Conservation (phyloP, 2,113 vertebrate species). For the Phylloscopus trochiloides region DNA sequence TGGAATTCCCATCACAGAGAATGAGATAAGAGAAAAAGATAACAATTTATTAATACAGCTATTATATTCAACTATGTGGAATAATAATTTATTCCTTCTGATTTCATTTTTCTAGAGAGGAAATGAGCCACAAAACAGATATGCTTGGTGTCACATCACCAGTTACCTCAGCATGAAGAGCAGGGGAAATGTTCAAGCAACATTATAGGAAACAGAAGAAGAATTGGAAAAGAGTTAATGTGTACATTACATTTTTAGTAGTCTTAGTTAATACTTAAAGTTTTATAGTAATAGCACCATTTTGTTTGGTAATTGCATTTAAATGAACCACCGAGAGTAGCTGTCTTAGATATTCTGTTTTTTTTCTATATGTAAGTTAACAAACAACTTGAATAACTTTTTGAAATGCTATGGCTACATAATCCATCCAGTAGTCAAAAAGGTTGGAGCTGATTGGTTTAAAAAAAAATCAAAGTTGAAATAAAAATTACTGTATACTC, state of each 20-base stretch:
- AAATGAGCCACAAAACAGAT: conserved; percentile 1
- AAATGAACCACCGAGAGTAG: neutral
- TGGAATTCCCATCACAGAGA: neutral
- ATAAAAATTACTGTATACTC: neutral
- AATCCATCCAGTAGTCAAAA: conserved; percentile 5
- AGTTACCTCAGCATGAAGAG: neutral
- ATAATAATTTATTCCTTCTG: neutral
- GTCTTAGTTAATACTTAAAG: neutral
- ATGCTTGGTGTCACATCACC: neutral
- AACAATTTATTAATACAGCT: neutral
- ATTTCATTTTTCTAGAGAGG: neutral
- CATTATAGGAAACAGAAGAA: neutral
- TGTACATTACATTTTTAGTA: neutral
- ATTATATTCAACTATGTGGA: neutral
- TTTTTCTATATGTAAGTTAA: neutral
- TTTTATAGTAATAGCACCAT: neutral
- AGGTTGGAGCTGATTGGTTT: neutral
- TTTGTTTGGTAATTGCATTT: conserved; percentile 1
- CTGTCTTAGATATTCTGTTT: neutral
- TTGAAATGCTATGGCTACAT: neutral
- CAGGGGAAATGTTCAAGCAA: neutral
- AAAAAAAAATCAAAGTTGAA: neutral
- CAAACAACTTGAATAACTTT: neutral
- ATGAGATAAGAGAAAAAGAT: neutral
- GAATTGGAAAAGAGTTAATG: neutral